Evolutionary conservation across 2,888 invertebrate genomes (phyloP).

Genomic region (Hedychridium roseum): DNA sequence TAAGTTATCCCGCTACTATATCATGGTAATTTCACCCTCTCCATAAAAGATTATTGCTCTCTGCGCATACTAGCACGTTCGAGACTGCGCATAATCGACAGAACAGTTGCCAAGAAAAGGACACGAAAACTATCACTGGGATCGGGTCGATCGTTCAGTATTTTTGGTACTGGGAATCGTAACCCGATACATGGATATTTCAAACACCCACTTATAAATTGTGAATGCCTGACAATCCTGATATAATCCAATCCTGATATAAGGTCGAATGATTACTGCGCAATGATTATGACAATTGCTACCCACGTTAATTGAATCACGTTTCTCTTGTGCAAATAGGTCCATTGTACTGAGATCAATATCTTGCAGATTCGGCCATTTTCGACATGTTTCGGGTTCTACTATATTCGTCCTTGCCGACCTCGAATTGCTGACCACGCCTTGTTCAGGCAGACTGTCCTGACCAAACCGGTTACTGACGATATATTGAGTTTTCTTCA

Average conservation of each 20-base stretch:
- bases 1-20: constrained; percentile 38
- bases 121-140: constrained; percentile 24
- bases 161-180: constrained; percentile 32
- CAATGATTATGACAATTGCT: too few species aligned
- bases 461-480: constrained; percentile 29
- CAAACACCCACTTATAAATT: background rate
- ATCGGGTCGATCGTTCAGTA: constrained; percentile 46
- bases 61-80: constrained; percentile 32
- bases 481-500: too few species aligned
- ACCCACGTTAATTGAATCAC: too few species aligned
- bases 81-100: constrained; percentile 24
- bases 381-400: constrained; percentile 53
- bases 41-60: constrained; percentile 31
- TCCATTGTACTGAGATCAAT: constrained; percentile 56
- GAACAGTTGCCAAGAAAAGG: constrained; percentile 29
- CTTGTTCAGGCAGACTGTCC: constrained; percentile 27
- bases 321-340: too few species aligned
- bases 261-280: too few species aligned
- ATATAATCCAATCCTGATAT: too few species aligned
- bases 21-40: constrained; percentile 34
- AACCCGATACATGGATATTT: constrained; percentile 20
- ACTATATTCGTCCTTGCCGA: constrained; percentile 46
- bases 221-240: constrained; percentile 29
- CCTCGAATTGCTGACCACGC: constrained; percentile 45
- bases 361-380: constrained; percentile 49